Percentiles rank a stretch among this genome's conserved stretches.
Conservation (phyloP, 2,113 vertebrate species). For the Nannobrachium achirus region DNA sequence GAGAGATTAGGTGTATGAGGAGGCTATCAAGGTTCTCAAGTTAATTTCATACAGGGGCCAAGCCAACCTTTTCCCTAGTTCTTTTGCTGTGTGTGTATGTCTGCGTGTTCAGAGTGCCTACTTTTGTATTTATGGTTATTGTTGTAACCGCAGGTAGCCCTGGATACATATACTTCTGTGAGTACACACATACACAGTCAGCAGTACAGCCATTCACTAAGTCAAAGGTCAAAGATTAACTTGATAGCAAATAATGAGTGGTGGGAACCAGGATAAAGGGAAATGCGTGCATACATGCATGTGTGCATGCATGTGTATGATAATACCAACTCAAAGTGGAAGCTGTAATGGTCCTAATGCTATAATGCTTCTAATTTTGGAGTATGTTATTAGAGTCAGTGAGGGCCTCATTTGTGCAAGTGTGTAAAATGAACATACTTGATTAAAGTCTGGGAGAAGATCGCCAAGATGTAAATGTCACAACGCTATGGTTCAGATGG, state of each 20-base stretch:
- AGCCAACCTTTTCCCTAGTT: conserved; percentile 49
- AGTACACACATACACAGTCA: conserved; percentile 11
- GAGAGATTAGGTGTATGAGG: conserved; percentile 74
- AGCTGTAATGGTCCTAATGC: too few relatives aligned
- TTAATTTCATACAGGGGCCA: conserved; percentile 66
- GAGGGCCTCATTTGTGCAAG: neutral
- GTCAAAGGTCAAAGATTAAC: conserved; percentile 23
- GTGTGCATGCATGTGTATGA: neutral
- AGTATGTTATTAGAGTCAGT: neutral
- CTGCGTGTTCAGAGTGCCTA: conserved; percentile 1
- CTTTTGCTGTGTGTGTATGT: conserved; percentile 19
- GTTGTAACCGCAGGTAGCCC: neutral
- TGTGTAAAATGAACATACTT: neutral
- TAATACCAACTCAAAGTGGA: too few relatives aligned
- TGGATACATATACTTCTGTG: neutral
- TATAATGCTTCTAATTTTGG: neutral
- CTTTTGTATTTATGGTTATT: conserved; percentile 1
- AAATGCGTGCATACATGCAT: conserved; percentile 8
- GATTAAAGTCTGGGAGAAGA: too few relatives aligned
- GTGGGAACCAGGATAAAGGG: conserved; percentile 13
- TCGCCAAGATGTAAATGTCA: too few relatives aligned
- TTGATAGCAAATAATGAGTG: conserved; percentile 7
- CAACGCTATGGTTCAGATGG: too few relatives aligned
- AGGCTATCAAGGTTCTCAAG: conserved; percentile 65
- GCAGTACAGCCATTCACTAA: neutral